These are phyloP conservation scores for Listronotus oregonensis DNA, from an alignment of 1,140 invertebrate species.

Conservation along the genomic window DNA sequence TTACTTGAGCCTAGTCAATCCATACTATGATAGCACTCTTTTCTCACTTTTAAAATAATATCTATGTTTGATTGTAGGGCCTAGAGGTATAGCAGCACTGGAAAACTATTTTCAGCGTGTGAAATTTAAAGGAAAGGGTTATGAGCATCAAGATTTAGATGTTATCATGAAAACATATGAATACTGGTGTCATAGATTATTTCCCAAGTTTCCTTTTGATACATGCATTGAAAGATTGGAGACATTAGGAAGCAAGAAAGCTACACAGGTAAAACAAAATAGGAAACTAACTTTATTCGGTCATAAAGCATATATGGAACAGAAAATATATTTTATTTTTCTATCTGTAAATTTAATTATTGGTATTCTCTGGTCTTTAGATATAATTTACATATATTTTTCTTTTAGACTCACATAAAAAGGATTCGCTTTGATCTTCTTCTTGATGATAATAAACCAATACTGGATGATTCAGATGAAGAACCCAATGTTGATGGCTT, in stretches of 20 bases:
- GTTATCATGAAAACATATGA: conserved; percentile 80
- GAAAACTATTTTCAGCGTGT: conserved; percentile 81
- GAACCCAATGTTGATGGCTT: conserved; percentile 38
- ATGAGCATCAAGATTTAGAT: conserved; percentile 84
- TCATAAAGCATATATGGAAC: too few relatives aligned
- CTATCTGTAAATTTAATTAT: too few relatives aligned
- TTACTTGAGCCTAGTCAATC: too few relatives aligned
- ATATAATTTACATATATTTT: conserved; percentile 6
- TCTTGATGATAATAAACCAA: conserved; percentile 40
- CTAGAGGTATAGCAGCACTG: conserved; percentile 78
- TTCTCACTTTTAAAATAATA: too few relatives aligned
- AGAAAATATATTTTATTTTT: too few relatives aligned
- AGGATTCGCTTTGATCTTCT: conserved; percentile 47
- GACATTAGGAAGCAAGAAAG: conserved; percentile 74
- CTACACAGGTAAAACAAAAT: conserved; percentile 57
- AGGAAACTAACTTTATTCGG: neutral
- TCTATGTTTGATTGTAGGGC: conserved; percentile 49
- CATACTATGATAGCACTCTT: too few relatives aligned
- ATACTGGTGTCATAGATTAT: conserved; percentile 91
- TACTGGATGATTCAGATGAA: conserved; percentile 39
- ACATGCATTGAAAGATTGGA: conserved; percentile 84
- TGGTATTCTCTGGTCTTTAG: too few relatives aligned
- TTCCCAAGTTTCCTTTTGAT: conserved; percentile 85
- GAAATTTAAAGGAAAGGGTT: conserved; percentile 80
- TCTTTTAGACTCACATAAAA: conserved; percentile 50